Evolutionary conservation across 2,797 vertebrate species (phyloP).

Genomic region (Malacoctenus gilli): DNA sequence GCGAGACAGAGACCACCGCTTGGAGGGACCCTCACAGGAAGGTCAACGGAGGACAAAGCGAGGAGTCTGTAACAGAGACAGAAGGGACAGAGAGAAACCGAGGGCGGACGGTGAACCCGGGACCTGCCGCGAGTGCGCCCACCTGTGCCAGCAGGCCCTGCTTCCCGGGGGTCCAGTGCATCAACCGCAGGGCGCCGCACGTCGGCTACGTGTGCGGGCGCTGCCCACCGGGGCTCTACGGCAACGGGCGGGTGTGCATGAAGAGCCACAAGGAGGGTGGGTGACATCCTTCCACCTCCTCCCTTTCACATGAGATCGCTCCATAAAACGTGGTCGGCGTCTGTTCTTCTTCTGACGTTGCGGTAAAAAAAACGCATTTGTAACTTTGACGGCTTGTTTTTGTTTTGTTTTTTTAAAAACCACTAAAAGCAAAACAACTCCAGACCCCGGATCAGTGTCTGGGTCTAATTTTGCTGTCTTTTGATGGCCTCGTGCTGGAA

Average conservation of each 20-base stretch:
- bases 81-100: constrained; percentile 4
- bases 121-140: constrained; percentile 24
- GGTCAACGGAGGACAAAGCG: constrained; percentile 6
- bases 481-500: no score
- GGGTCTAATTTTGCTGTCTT: no score
- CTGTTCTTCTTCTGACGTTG: no score
- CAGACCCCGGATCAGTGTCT: no score
- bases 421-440: no score
- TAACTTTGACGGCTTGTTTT: no score
- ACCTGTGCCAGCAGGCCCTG: constrained; percentile 81
- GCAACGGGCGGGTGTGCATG: constrained; percentile 79
- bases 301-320: no score
- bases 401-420: no score
- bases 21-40: constrained; percentile 19
- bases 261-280: constrained; percentile 72
- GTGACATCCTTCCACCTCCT: no score
- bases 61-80: constrained; percentile 8
- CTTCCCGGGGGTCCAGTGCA: constrained; percentile 82
- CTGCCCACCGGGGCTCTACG: constrained; percentile 80
- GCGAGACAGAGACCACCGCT: constrained; percentile 2
- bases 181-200: constrained; percentile 79
- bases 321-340: no score
- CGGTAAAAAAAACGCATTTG: no score
- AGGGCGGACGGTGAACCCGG: no score
- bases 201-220: constrained; percentile 81